A percentile compares a stretch with the other conserved stretches of the same genome.
phyloP scores from a whole-genome alignment of 2,888 invertebrate genomes.

The Athalia rosae region DNA sequence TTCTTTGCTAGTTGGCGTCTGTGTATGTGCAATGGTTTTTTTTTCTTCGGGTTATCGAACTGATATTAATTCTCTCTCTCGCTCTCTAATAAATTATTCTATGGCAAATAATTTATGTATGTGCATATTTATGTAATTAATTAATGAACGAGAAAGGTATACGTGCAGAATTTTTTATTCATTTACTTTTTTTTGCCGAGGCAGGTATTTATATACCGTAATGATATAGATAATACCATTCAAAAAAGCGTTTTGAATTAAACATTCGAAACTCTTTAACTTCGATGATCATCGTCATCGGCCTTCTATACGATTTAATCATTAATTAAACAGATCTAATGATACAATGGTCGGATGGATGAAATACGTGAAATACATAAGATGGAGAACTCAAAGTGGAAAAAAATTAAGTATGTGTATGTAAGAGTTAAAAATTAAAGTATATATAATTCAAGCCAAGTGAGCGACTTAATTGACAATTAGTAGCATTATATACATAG shows the following conservation, averaged over 20 bases:
- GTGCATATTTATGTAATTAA: constrained; percentile 17
- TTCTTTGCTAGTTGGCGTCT: too few relatives aligned
- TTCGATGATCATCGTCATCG: too few relatives aligned
- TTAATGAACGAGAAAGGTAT: constrained; percentile 6
- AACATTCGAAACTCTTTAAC: too few relatives aligned
- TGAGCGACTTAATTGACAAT: constrained; percentile 27
- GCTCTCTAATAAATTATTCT: constrained; percentile 6
- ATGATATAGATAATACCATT: background rate
- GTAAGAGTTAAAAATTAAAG: constrained; percentile 6
- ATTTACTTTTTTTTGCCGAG: constrained; percentile 11
- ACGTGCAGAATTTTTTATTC: constrained; percentile 11
- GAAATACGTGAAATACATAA: too few relatives aligned
- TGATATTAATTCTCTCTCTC: too few relatives aligned
- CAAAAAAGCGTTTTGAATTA: too few relatives aligned
- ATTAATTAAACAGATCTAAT: too few relatives aligned
- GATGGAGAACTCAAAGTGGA: too few relatives aligned
- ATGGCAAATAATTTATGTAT: constrained; percentile 11
- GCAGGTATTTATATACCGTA: constrained; percentile 6
- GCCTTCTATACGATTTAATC: too few relatives aligned
- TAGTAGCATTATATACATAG: background rate
- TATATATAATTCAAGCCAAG: constrained; percentile 9
- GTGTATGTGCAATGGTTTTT: too few relatives aligned
- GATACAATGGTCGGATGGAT: too few relatives aligned
- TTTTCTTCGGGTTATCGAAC: too few relatives aligned
- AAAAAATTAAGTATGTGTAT: constrained; percentile 23